Base-by-base conservation (phyloP, 2,797 vertebrate species). In the Atherinosoma microstoma region DNA sequence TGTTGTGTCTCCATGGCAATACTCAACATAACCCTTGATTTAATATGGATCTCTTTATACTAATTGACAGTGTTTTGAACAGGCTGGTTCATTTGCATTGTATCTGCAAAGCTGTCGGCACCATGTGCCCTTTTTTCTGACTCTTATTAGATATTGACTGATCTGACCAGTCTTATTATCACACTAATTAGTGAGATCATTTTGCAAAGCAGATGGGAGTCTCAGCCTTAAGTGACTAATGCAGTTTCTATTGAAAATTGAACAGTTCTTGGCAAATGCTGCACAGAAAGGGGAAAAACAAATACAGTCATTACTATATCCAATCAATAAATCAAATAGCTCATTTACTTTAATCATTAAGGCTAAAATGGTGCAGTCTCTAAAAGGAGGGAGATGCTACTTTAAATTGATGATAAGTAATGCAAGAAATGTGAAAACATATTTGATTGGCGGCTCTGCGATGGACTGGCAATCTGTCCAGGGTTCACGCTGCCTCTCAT, bases 101-200 rank as follows among this genome's bases (percentile, higher is more conserved):
- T 22, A 75, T 75, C 32, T 70, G 61, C 67, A 56, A 75, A 70
- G 58, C 59, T 80, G 57, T 82, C 78, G 58, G 63, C 9, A 6
- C 58, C 36, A 34, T 63, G 57, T 54, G 49, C 11, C 75, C 74
- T 58, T 73, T 65, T 79, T 59, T 63, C 12, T 49, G 65, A 56
- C 67, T 73, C 71, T 74, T 64, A 70, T 82, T 73, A 73, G 67
- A 75, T 75, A 80, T 78, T 82, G 73, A 83, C 74, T 79, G 72
- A 83, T 79, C 58, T 74, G 74, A 79, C 81, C 73, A 68, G 61
- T 75, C 59, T 65, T 73, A 64, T 70, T 84, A 84, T 79, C 63
- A 67, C 64, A 32, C 53, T 69, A 83, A 91, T 88, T 82, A 80
- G 61, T 53, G 61, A 49, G 69, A 83, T 72, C 29, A 74, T 83